These are phyloP conservation scores for Craterocephalus amniculus DNA, from an alignment of 2,797 vertebrate species.

Conservation along the genomic window DNA sequence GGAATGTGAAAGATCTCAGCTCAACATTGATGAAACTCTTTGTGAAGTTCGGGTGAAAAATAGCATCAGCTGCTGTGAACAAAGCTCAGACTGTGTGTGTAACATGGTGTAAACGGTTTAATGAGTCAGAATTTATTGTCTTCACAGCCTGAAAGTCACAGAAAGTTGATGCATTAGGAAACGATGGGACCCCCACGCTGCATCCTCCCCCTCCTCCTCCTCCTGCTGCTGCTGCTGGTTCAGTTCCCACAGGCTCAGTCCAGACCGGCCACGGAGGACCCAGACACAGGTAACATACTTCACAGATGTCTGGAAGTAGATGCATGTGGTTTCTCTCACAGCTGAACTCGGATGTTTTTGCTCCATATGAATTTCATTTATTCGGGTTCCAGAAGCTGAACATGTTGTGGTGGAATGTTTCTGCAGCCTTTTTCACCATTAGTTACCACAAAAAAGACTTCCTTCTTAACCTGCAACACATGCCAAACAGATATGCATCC, in stretches of 20 bases:
- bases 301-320: not conserved
- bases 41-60: too few species aligned
- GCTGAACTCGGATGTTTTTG: not conserved
- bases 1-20: not conserved
- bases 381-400: not conserved
- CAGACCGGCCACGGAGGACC: conserved; percentile 65
- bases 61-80: too few species aligned
- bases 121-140: not conserved
- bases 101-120: not conserved
- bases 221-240: conserved; percentile 62
- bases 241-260: conserved; percentile 31
- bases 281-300: conserved; percentile 50
- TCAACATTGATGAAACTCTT: too few species aligned
- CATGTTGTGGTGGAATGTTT: too few species aligned
- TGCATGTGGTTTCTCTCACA: not conserved
- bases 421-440: too few species aligned
- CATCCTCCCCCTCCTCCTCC: conserved; percentile 31
- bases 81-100: not conserved
- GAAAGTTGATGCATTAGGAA: conserved; percentile 6
- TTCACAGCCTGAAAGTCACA: conserved; percentile 8
- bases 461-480: too few species aligned
- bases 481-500: too few species aligned
- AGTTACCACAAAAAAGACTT: too few species aligned
- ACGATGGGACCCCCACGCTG: conserved; percentile 42
- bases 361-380: too few species aligned